Evolutionary conservation across 2,113 vertebrate species (phyloP).

Genomic region (Athene cunicularia): DNA sequence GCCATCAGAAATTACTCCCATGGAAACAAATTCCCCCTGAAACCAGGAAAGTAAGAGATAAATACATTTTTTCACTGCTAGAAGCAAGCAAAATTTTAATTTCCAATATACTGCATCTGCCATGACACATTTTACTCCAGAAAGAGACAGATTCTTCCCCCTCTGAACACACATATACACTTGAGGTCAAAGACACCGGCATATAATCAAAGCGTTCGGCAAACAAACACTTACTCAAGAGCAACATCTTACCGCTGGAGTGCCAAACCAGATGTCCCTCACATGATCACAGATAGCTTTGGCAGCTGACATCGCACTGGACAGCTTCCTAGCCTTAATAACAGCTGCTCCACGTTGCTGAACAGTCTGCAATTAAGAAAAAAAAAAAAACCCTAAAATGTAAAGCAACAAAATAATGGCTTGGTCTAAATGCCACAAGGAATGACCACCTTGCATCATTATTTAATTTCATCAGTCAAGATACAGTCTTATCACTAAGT

Average conservation of each 20-base stretch:
- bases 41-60: background rate
- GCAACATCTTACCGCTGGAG: slow-evolving; percentile 81
- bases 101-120: background rate
- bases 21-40: slow-evolving; percentile 94
- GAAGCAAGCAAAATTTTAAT: background rate
- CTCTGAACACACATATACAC: background rate
- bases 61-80: background rate
- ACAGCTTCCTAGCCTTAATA: slow-evolving; percentile 95
- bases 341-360: slow-evolving; percentile 94
- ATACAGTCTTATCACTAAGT: background rate
- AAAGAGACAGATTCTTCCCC: background rate
- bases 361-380: slow-evolving; percentile 81
- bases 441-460: fast-evolving
- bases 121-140: background rate
- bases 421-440: background rate
- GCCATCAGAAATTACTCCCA: slow-evolving; percentile 94
- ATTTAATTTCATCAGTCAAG: background rate
- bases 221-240: background rate
- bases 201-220: background rate
- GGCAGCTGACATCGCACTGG: slow-evolving; percentile 97
- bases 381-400: background rate
- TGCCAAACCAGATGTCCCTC: slow-evolving; percentile 94
- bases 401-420: background rate
- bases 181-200: background rate
- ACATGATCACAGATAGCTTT: slow-evolving; percentile 97